These are phyloP conservation scores for Fringilla coelebs DNA, from an alignment of 2,797 vertebrate genomes.

Conservation along the genomic window DNA sequence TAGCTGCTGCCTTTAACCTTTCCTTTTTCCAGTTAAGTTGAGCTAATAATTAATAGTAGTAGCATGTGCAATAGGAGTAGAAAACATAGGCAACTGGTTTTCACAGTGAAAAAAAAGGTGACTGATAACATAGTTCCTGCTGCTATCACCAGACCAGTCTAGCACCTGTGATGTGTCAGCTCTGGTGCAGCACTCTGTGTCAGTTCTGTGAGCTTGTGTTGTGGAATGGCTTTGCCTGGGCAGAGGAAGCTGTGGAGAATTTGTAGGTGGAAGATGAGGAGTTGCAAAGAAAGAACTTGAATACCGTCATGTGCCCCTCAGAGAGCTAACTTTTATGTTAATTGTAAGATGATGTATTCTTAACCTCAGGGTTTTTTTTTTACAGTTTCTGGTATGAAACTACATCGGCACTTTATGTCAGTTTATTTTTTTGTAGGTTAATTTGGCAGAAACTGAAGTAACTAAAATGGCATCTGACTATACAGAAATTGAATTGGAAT, in stretches of 20 bases:
- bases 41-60: neutral
- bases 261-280: neutral
- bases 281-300: neutral
- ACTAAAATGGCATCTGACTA: slow-evolving; percentile 93
- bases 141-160: neutral
- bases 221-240: neutral
- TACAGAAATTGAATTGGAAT: slow-evolving; percentile 89
- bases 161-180: neutral
- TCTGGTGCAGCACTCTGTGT: neutral
- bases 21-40: neutral
- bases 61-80: neutral
- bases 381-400: neutral
- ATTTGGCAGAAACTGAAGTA: slow-evolving; percentile 86
- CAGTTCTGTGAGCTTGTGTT: neutral
- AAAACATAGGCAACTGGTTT: neutral
- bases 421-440: slow-evolving; percentile 79
- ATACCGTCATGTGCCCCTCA: neutral
- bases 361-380: neutral
- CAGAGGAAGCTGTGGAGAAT: neutral
- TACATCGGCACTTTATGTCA: neutral
- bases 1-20: neutral
- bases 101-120: neutral
- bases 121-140: neutral
- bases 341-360: neutral
- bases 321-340: neutral